Percentiles rank a stretch among this genome's conserved stretches.
Conservation (phyloP, 2,888 invertebrate species). For the Alcis repandata region DNA sequence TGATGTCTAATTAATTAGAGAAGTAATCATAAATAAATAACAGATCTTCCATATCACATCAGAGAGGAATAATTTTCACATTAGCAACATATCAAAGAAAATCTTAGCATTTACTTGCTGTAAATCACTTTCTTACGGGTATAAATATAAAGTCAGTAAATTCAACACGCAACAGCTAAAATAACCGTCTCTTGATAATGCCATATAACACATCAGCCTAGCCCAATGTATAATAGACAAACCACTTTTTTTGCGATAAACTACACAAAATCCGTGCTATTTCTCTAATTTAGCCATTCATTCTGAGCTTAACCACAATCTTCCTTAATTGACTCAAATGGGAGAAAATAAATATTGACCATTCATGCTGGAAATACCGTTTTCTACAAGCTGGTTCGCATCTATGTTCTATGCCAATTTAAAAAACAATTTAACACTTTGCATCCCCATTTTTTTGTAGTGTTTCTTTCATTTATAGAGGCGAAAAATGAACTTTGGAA, state of each 20-base stretch:
- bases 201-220: not conserved
- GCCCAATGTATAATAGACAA: not conserved
- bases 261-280: not conserved
- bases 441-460: not conserved
- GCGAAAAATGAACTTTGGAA: not conserved
- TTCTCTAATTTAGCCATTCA: conserved; percentile 23
- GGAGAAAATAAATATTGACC: conserved; percentile 26
- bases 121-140: not conserved
- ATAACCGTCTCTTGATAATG: conserved; percentile 5
- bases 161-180: not conserved
- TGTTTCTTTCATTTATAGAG: not conserved
- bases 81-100: not conserved
- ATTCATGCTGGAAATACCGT: conserved; percentile 21
- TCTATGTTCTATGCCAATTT: not conserved
- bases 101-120: not conserved
- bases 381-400: conserved; percentile 6
- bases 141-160: not conserved
- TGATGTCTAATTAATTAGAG: conserved; percentile 26
- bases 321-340: conserved; percentile 15
- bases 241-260: conserved; percentile 21
- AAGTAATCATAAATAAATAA: conserved; percentile 16
- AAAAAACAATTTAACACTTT: not conserved
- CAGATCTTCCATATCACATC: not conserved
- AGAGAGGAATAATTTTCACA: not conserved
- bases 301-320: conserved; percentile 11